Percentiles rank a stretch among this genome's conserved stretches.
Evolutionary conservation across 23 tunicate genomes (phyloP).

Genomic region (Diplosoma virens): DNA sequence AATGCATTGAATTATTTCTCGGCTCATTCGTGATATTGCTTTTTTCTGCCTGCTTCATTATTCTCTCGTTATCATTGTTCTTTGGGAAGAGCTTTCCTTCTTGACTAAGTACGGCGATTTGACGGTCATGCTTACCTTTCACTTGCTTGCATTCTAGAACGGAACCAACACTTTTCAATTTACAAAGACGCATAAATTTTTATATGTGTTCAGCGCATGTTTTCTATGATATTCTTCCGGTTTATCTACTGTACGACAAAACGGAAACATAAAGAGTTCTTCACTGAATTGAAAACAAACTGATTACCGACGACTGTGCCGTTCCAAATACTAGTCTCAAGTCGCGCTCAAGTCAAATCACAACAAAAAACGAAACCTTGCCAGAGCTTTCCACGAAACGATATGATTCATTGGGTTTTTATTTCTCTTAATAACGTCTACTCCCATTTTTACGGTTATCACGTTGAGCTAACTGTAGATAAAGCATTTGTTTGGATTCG

Average conservation of each 20-base stretch:
- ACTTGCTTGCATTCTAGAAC: too few species aligned
- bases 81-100: too few species aligned
- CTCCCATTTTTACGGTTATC: conserved; percentile 1
- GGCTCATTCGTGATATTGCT: too few species aligned
- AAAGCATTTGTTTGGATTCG: conserved; percentile 33
- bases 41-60: too few species aligned
- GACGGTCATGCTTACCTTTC: too few species aligned
- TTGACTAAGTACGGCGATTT: too few species aligned
- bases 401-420: not conserved
- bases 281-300: not conserved
- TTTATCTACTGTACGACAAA: not conserved
- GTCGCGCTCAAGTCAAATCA: too few species aligned
- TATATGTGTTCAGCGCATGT: too few species aligned
- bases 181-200: too few species aligned
- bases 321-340: not conserved
- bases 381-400: not conserved
- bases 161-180: too few species aligned
- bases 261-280: not conserved
- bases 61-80: too few species aligned
- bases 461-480: conserved; percentile 16
- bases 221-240: not conserved
- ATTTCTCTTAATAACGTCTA: not conserved
- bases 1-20: too few species aligned
- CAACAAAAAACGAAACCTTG: not conserved
- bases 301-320: not conserved